Evolutionary conservation across 2,888 invertebrate species (phyloP).

Genomic region (Lasioglossum lativentre): DNA sequence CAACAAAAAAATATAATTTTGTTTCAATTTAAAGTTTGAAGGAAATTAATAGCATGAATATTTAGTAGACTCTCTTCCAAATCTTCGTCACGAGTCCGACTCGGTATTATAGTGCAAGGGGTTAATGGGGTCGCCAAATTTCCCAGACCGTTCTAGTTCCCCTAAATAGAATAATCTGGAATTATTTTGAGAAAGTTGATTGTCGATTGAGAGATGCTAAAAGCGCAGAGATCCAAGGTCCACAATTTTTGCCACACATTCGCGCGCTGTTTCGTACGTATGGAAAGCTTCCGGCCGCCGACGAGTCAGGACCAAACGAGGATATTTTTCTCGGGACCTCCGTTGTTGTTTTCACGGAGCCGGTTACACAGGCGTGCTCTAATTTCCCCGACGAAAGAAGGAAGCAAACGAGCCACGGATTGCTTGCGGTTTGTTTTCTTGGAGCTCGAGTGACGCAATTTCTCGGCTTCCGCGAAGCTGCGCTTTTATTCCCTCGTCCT

Average conservation of each 20-base stretch:
- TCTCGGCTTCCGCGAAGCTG: conserved; percentile 8
- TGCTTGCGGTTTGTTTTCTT: conserved; percentile 23
- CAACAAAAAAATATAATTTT: no score
- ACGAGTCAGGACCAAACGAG: neutral
- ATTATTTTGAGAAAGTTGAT: neutral
- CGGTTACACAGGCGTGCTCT: conserved; percentile 2
- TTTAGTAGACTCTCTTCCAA: no score
- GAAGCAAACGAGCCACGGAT: conserved; percentile 10
- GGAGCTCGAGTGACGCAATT: conserved; percentile 18
- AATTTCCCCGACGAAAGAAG: conserved; percentile 26
- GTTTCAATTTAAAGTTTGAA: no score
- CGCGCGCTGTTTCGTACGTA: neutral
- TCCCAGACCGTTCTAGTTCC: neutral
- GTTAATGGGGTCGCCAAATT: neutral
- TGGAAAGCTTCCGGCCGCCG: neutral
- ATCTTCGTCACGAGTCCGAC: no score
- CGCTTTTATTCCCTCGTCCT: neutral
- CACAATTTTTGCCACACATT: no score
- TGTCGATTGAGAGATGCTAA: neutral
- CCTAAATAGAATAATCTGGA: neutral
- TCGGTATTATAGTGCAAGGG: no score
- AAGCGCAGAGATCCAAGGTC: neutral
- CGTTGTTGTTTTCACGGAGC: neutral
- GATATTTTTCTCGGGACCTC: neutral
- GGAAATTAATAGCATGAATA: no score